Base-by-base conservation (phyloP, 2,888 invertebrate genomes). In the Athripsodes cinereus region DNA sequence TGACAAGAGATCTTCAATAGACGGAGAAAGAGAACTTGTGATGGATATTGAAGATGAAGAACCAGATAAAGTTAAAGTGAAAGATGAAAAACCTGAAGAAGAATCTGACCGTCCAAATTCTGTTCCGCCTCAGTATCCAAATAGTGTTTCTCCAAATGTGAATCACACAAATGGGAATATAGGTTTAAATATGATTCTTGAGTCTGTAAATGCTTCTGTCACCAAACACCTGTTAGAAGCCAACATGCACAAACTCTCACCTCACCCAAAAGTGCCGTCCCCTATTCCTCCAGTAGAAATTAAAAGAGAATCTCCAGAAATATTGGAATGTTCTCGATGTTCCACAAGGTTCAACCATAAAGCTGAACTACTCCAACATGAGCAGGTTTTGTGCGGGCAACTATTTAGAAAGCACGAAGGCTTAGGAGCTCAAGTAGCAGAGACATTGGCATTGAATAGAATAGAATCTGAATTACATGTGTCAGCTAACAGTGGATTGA, bases 371-470 rank as follows among this genome's bases (percentile, higher is more conserved):
- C 75, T 87, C 66, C 87, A 88, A 66, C 90, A 90, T 67, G 90
- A 90, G 67, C 88, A 85, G 68, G 77, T 82, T 54, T 70, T 81
- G 20, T 83, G 82, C 66, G 81, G 81, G 20, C 76, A 73, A 64
- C 65, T 79, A 58, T 82, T 83, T 65, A 72, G 81, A 64, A 81
- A 83, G 69, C 86, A 85, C 65, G 88, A 88, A 74, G 86, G 87
- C n/a, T 72, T 87, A 62, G 85, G 87, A n/a, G 88, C 88, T 46
- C 89, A 90, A 70, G 78, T 89, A 50, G 86, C 88, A 64, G 86
- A 87, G 68, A 84, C 84, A 19, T 74, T 83, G 59, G 79, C 80
- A 67, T 79, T 75, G 66, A 83, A 76, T 62, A 73, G 80, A 66
- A 66, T 75, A 64, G 79, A 78, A 67, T 74, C 75, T 2, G 79